phyloP scores from a whole-genome alignment of 2,113 vertebrate genomes.

The Sceloporus tristichus region DNA sequence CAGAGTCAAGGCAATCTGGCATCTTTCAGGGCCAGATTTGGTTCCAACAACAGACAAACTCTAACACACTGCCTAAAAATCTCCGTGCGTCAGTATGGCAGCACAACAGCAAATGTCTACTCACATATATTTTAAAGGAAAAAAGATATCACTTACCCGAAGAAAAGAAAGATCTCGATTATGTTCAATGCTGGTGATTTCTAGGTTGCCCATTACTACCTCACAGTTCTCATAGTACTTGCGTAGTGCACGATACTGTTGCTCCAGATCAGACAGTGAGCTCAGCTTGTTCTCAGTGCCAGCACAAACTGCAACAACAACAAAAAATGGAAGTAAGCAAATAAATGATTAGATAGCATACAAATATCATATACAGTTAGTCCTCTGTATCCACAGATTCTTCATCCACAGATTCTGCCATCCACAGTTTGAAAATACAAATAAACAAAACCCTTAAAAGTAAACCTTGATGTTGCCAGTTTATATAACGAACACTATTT shows the following conservation, averaged over 20 bases:
- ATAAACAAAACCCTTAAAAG: too few species aligned
- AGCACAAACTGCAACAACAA: slow-evolving; percentile 86
- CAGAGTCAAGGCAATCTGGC: background rate
- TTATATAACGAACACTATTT: too few species aligned
- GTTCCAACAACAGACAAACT: background rate
- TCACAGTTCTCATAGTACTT: slow-evolving; percentile 98
- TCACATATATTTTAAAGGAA: slow-evolving; percentile 23
- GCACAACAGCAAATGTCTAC: rapidly evolving
- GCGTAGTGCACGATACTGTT: slow-evolving; percentile 94
- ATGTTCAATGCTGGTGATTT: slow-evolving; percentile 97
- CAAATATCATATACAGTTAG: rapidly evolving
- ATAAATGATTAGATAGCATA: background rate
- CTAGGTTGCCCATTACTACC: slow-evolving; percentile 98
- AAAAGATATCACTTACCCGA: slow-evolving; percentile 80
- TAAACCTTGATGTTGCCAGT: too few species aligned
- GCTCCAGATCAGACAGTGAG: slow-evolving; percentile 95
- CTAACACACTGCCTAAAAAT: background rate
- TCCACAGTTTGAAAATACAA: too few species aligned
- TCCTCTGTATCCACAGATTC: too few species aligned
- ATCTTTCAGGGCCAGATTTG: background rate
- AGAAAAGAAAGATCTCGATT: slow-evolving; percentile 96
- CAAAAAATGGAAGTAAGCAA: slow-evolving; percentile 1
- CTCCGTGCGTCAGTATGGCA: background rate
- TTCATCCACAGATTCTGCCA: too few species aligned
- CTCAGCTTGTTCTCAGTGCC: slow-evolving; percentile 98